Conservation (phyloP, 1,140 invertebrate species). For the Calliopsis andreniformis region DNA sequence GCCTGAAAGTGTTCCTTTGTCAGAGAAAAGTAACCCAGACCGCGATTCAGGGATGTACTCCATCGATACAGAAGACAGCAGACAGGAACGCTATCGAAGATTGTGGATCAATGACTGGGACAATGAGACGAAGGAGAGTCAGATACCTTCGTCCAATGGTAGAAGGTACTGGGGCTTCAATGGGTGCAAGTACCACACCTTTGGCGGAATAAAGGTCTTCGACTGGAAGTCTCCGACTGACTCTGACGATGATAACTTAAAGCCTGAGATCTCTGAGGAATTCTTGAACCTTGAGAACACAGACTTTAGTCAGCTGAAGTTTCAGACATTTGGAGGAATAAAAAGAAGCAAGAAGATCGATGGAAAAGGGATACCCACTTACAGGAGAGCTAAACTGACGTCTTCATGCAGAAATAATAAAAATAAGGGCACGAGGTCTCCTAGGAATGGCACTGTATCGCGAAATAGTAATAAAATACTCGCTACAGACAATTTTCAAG, state of each 20-base stretch:
- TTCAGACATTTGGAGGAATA: slow-evolving; percentile 72
- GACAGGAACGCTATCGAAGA: slow-evolving; percentile 4
- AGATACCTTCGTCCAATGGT: slow-evolving; percentile 44
- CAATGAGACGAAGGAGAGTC: slow-evolving; percentile 9
- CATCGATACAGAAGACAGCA: slow-evolving; percentile 46
- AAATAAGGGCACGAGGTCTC: not conserved
- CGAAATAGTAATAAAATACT: not conserved
- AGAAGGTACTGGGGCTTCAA: slow-evolving; percentile 60
- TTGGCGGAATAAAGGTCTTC: slow-evolving; percentile 67
- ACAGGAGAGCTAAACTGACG: slow-evolving; percentile 43
- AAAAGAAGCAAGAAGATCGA: slow-evolving; percentile 55
- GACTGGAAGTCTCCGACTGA: slow-evolving; percentile 7
- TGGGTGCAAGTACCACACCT: slow-evolving; percentile 69
- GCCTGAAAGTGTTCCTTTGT: slow-evolving; percentile 5
- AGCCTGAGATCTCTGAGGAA: slow-evolving; percentile 34
- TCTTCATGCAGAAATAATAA: slow-evolving; percentile 13
- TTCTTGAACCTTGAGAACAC: not conserved
- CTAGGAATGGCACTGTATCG: slow-evolving; percentile 2
- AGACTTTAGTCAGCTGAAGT: slow-evolving; percentile 59
- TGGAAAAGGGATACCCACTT: slow-evolving; percentile 30
- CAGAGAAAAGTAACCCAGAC: slow-evolving; percentile 20
- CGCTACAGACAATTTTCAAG: too few species aligned
- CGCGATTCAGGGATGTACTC: slow-evolving; percentile 69
- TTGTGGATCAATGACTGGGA: slow-evolving; percentile 6
- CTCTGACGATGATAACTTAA: slow-evolving; percentile 23